These are phyloP conservation scores for Polia nebulosa DNA, from an alignment of 2,888 invertebrate species.

Conservation along the genomic window DNA sequence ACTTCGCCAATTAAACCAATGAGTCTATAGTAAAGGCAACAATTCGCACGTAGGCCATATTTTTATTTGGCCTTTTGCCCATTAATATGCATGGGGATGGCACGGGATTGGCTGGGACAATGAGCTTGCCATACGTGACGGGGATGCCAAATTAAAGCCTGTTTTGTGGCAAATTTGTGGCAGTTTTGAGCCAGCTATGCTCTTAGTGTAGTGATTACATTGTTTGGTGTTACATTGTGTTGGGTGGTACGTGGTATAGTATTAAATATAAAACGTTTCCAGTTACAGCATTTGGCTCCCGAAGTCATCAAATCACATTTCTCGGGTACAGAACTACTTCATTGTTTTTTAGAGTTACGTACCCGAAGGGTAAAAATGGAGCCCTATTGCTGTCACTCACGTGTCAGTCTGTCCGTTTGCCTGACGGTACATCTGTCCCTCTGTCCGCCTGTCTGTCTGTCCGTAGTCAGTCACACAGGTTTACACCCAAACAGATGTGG, in stretches of 20 bases:
- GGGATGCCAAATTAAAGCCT: slow-evolving; percentile 55
- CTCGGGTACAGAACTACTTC: neutral
- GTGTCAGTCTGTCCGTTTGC: too few species aligned
- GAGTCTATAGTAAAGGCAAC: slow-evolving; percentile 33
- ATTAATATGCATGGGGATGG: slow-evolving; percentile 72
- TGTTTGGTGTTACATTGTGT: neutral
- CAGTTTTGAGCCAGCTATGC: slow-evolving; percentile 36
- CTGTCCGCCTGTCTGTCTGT: too few species aligned
- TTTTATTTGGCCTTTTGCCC: slow-evolving; percentile 69
- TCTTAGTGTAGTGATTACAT: slow-evolving; percentile 6
- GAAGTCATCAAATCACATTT: neutral
- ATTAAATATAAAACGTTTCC: neutral
- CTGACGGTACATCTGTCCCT: too few species aligned
- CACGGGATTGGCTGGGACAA: slow-evolving; percentile 67
- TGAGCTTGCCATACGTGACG: slow-evolving; percentile 71
- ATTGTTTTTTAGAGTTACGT: too few species aligned
- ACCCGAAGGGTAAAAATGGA: too few species aligned
- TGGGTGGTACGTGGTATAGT: neutral
- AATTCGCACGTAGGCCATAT: slow-evolving; percentile 70
- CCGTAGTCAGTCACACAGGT: too few species aligned
- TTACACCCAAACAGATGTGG: too few species aligned
- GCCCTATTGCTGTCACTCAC: too few species aligned
- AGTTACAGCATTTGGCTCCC: neutral
- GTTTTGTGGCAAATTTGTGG: slow-evolving; percentile 36
- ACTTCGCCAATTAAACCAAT: slow-evolving; percentile 51